Conservation (phyloP, 1,140 invertebrate species). For the Drosophila serrata region DNA sequence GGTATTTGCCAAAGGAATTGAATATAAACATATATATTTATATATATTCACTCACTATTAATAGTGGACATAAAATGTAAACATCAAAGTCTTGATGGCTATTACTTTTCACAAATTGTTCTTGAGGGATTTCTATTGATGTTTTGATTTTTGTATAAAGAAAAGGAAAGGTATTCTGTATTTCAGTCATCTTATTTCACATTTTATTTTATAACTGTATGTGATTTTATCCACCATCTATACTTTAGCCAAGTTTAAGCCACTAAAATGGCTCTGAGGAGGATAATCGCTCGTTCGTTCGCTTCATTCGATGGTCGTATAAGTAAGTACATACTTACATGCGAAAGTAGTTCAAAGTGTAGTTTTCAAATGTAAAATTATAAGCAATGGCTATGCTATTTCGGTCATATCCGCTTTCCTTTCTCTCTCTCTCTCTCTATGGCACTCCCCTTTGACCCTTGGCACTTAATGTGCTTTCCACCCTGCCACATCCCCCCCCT, state of each 20-base stretch:
- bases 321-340: slow-evolving; percentile 55
- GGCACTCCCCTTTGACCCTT: neutral
- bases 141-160: neutral
- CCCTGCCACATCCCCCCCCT: too few species aligned
- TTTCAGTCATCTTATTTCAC: neutral
- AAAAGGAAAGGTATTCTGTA: neutral
- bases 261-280: neutral
- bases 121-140: neutral
- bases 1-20: slow-evolving; percentile 24
- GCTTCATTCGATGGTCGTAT: slow-evolving; percentile 48
- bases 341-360: slow-evolving; percentile 67
- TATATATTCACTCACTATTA: slow-evolving; percentile 24
- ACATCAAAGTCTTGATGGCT: slow-evolving; percentile 11
- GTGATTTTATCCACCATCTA: neutral
- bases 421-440: neutral
- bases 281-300: slow-evolving; percentile 40
- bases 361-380: slow-evolving; percentile 74
- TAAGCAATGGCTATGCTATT: slow-evolving; percentile 75
- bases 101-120: slow-evolving; percentile 14
- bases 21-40: slow-evolving; percentile 33
- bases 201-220: neutral
- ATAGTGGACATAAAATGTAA: slow-evolving; percentile 30
- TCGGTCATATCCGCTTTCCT: slow-evolving; percentile 68
- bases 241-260: slow-evolving; percentile 1
- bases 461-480: too few species aligned